These are phyloP conservation scores for Drosophila nr. perissopoda DNA, from an alignment of 2,888 invertebrate species.

Conservation along the genomic window DNA sequence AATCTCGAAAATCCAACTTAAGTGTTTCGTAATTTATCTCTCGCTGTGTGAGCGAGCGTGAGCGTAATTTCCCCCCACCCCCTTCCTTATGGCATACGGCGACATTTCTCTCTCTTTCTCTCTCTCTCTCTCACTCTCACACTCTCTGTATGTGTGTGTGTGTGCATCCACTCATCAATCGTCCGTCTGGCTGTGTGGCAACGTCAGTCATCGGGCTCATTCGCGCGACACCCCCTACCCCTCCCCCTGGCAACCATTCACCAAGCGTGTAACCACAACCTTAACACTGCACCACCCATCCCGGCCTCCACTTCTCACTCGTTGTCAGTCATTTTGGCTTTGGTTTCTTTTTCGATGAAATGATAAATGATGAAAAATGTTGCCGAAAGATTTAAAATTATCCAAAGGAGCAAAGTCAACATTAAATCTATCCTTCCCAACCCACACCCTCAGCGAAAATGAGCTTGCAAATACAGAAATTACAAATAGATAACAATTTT, in stretches of 20 bases:
- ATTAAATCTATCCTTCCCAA: constrained; percentile 42
- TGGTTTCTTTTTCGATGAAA: constrained; percentile 73
- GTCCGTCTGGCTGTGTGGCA: constrained; percentile 38
- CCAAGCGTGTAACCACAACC: constrained; percentile 63
- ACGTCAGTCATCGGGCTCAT: constrained; percentile 59
- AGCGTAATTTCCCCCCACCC: constrained; percentile 20
- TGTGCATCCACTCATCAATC: constrained; percentile 36
- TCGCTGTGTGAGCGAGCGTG: constrained; percentile 53
- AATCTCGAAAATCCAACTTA: constrained; percentile 84
- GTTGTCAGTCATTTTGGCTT: constrained; percentile 80
- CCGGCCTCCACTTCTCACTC: constrained; percentile 40
- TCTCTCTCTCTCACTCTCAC: not conserved
- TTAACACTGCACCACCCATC: constrained; percentile 18
- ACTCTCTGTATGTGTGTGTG: not conserved
- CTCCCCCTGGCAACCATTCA: constrained; percentile 9
- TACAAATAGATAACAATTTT: constrained; percentile 34
- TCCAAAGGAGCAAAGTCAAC: constrained; percentile 76
- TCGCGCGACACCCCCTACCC: constrained; percentile 19
- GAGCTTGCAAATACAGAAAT: constrained; percentile 71
- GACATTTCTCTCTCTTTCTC: constrained; percentile 52
- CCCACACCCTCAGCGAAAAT: constrained; percentile 32
- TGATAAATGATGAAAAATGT: constrained; percentile 85
- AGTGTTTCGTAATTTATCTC: constrained; percentile 84
- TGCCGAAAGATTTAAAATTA: constrained; percentile 84
- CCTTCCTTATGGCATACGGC: constrained; percentile 37